A percentile compares a stretch with the other conserved stretches of the same genome.
phyloP scores from a whole-genome alignment of 2,113 vertebrate genomes.

The Dinomys branickii region DNA sequence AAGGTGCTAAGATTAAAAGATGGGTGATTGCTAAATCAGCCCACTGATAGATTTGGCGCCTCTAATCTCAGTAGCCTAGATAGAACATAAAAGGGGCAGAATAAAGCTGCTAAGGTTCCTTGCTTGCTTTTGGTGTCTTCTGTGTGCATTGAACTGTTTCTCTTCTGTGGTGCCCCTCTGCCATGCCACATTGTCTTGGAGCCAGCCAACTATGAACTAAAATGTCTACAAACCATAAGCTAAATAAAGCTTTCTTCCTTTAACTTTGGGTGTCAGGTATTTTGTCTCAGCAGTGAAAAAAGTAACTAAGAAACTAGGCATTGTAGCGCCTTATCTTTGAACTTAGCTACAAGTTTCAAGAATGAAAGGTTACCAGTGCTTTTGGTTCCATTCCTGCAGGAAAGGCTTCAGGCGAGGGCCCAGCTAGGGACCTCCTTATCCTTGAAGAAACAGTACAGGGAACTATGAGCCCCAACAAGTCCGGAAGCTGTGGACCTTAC shows the following conservation, averaged over 20 bases:
- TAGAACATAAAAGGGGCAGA: neutral
- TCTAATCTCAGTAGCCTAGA: neutral
- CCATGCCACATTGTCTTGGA: neutral
- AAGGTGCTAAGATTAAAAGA: neutral
- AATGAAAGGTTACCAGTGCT: neutral
- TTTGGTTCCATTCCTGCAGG: neutral
- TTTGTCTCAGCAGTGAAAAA: neutral
- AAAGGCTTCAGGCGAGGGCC: neutral
- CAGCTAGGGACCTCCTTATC: neutral
- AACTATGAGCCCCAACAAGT: neutral
- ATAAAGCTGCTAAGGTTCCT: neutral
- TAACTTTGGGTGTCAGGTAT: neutral
- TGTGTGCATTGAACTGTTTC: neutral
- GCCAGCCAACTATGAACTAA: neutral
- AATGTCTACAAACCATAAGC: neutral
- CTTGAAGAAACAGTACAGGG: neutral
- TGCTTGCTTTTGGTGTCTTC: neutral
- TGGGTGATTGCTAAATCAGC: neutral
- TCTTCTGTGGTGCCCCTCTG: neutral
- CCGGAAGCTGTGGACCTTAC: neutral
- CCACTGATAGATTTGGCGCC: neutral
- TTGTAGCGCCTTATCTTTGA: conserved; percentile 16
- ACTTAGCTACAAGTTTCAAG: conserved; percentile 15
- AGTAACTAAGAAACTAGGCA: neutral
- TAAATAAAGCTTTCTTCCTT: neutral